Evolutionary conservation across 2,797 vertebrate species (phyloP), one percentile per base, ranked within the genome.

Genomic region (Pipistrellus nathusii): DNA sequence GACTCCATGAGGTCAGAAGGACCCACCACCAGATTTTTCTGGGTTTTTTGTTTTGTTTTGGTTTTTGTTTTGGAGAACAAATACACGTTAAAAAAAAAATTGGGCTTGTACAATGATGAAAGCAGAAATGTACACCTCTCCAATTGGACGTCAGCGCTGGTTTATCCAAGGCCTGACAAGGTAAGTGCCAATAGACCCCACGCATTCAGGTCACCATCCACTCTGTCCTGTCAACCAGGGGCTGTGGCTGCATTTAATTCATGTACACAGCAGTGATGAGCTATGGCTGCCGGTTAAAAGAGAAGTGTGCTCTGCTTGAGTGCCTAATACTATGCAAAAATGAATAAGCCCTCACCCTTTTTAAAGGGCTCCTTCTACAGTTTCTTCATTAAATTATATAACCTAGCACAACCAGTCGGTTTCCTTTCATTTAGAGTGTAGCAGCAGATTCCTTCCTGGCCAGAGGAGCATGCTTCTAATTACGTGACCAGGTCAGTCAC

Each of bases 381-480:
- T 90, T 71, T 75, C 85, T 75, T 93, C 92, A 92, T 93, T 96
- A 95, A 94, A 78, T 93, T 90, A 90, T 89, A 94, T 90, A 93
- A 96, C 64, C 82, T 95, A 92, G 83, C 69, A 90, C 44, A 87
- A 91, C 51, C 38, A 48, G 72, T 64, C 2, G 0, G 66, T 81
- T 96, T 90, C 95, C 82, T 93, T 94, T 93, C 15, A 91, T 92
- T 93, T 85, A 78, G 51, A 94, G 27, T 20, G 14, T 55, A 90
- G 57, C 75, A 57, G 48, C 53, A 96, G 92, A 94, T 90, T 95
- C 84, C 92, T 96, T 93, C 87, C 95, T 87, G 87, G 66, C 30
- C 64, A 30, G 46, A 94, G 84, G 30, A 94, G 82, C 85, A 91
- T 84, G 94, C 89, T 97, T 95, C 91, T 87, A 94, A 95, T 97